These are phyloP conservation scores for Desmophyllum pertusum DNA, from an alignment of 92 coral and sea anemone species.

Conservation along the genomic window DNA sequence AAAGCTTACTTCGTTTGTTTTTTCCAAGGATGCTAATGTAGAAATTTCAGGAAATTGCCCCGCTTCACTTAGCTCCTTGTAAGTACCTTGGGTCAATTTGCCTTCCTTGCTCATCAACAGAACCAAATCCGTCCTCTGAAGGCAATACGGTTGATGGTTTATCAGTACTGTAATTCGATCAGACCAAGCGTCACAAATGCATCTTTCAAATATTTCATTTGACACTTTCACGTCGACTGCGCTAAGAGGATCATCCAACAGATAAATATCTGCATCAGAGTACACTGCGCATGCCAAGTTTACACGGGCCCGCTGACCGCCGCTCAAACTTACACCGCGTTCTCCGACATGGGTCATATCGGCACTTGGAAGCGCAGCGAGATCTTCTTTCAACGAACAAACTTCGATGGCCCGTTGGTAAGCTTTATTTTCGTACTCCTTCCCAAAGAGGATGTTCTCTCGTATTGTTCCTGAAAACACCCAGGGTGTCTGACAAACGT, in stretches of 20 bases:
- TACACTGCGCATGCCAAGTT: slow-evolving; percentile 29
- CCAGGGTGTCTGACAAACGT: slow-evolving; percentile 25
- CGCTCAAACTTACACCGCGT: slow-evolving; percentile 39
- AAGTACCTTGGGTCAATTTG: not conserved
- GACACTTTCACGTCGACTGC: slow-evolving; percentile 12
- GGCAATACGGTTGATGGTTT: not conserved
- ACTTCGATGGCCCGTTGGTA: not conserved
- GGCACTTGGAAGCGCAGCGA: slow-evolving; percentile 1
- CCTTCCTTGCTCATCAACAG: not conserved
- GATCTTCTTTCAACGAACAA: slow-evolving; percentile 11
- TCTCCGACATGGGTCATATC: slow-evolving; percentile 27
- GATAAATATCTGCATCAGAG: slow-evolving; percentile 25
- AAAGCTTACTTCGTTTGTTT: not conserved
- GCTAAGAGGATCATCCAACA: slow-evolving; percentile 25
- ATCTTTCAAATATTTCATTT: slow-evolving; percentile 10
- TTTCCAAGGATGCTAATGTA: not conserved
- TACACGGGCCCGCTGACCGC: slow-evolving; percentile 28
- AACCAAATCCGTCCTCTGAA: not conserved
- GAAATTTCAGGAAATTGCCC: not conserved
- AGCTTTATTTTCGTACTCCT: not conserved
- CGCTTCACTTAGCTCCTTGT: not conserved
- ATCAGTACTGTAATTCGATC: not conserved
- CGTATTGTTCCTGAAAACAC: slow-evolving; percentile 27
- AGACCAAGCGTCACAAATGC: not conserved
- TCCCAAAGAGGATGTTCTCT: slow-evolving; percentile 21